A percentile compares a stretch with the other conserved stretches of the same genome.
Conservation (phyloP, 1,140 invertebrate species). For the Matsumurasca onukii region DNA sequence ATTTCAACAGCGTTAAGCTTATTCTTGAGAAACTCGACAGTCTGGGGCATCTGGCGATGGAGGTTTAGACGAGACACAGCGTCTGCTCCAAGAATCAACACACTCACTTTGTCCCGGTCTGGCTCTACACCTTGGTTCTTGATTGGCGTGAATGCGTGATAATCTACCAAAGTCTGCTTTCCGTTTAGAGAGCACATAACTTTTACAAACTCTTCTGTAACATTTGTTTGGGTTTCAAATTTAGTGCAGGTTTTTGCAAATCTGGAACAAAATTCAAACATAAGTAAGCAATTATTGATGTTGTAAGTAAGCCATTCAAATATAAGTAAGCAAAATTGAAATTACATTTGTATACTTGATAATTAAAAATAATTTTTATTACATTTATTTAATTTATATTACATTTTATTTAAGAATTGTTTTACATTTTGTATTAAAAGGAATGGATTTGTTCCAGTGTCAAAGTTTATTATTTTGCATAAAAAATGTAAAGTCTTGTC, state of each 20-base stretch:
- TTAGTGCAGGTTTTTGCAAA: conserved; percentile 34
- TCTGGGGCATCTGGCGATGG: conserved; percentile 55
- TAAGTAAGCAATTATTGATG: no score
- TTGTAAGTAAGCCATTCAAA: no score
- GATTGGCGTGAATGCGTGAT: conserved; percentile 44
- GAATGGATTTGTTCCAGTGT: no score
- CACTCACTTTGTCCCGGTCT: conserved; percentile 37
- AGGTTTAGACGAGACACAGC: conserved; percentile 60
- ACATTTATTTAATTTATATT: no score
- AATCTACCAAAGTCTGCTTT: conserved; percentile 41
- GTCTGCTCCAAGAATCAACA: conserved; percentile 75
- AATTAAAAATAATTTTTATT: no score
- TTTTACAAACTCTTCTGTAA: conserved; percentile 40
- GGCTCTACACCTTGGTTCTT: not conserved
- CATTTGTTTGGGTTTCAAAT: conserved; percentile 31
- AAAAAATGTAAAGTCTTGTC: no score
- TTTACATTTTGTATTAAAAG: no score
- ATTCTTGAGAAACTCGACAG: conserved; percentile 49
- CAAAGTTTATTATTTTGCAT: no score
- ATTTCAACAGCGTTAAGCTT: conserved; percentile 46
- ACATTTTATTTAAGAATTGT: no score
- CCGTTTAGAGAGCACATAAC: conserved; percentile 33
- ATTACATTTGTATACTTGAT: no score
- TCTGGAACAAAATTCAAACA: conserved; percentile 38
- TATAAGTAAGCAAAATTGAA: no score